These are phyloP conservation scores for Lutjanus erythropterus DNA, from an alignment of 2,113 vertebrate genomes.

Conservation along the genomic window DNA sequence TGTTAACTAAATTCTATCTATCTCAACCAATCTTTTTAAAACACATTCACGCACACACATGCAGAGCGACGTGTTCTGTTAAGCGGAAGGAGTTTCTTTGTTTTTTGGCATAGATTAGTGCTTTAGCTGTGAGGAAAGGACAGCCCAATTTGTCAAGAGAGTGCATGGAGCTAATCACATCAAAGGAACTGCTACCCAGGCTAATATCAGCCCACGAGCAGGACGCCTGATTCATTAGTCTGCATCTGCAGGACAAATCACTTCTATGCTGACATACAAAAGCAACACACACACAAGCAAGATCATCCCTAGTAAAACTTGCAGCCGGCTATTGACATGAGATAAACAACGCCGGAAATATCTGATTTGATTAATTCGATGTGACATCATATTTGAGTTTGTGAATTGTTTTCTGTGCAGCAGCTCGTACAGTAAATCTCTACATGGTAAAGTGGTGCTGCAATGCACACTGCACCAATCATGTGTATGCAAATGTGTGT, in stretches of 20 bases:
- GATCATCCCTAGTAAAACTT: conserved; percentile 33
- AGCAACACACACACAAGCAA: conserved; percentile 45
- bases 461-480: conserved; percentile 53
- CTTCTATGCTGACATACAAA: conserved; percentile 69
- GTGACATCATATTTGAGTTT: conserved; percentile 43
- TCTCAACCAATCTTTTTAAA: not conserved
- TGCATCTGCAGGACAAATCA: conserved; percentile 81
- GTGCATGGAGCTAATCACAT: conserved; percentile 81
- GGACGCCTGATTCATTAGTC: conserved; percentile 80
- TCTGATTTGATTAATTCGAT: conserved; percentile 38
- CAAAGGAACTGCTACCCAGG: conserved; percentile 79
- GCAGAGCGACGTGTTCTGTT: conserved; percentile 35
- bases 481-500: conserved; percentile 61
- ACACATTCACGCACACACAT: conserved; percentile 11
- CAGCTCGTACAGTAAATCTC: conserved; percentile 27
- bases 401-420: conserved; percentile 15
- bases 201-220: conserved; percentile 78
- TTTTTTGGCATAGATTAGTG: conserved; percentile 81
- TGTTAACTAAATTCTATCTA: too few relatives aligned
- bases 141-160: conserved; percentile 82
- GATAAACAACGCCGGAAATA: conserved; percentile 54
- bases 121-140: conserved; percentile 75
- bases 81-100: conserved; percentile 58
- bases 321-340: conserved; percentile 3
- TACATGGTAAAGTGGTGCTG: conserved; percentile 32